Evolutionary conservation across 2,113 vertebrate genomes (phyloP).

Genomic region (Spheniscus mendiculus): DNA sequence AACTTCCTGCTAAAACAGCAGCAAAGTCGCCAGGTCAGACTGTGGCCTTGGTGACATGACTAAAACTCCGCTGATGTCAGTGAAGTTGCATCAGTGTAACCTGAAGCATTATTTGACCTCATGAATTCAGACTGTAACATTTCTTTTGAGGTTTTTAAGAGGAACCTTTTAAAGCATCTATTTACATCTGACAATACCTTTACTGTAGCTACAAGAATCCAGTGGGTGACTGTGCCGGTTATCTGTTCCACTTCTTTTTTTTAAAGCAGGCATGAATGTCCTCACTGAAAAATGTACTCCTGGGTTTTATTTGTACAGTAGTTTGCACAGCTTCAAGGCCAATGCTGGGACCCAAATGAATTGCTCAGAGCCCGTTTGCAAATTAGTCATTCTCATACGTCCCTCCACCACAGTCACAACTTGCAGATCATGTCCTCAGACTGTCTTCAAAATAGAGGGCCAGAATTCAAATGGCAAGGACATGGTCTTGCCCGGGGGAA

Average conservation of each 20-base stretch:
- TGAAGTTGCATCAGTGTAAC: neutral
- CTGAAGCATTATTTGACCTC: neutral
- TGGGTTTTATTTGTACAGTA: neutral
- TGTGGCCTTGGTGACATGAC: neutral
- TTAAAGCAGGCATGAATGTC: neutral
- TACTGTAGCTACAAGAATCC: neutral
- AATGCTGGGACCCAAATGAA: constrained; percentile 9
- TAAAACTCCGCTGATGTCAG: neutral
- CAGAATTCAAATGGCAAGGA: constrained; percentile 1
- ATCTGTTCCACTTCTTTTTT: neutral
- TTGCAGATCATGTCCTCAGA: neutral
- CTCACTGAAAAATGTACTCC: neutral
- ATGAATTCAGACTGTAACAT: neutral
- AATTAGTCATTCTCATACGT: neutral
- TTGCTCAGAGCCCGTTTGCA: constrained; percentile 6
- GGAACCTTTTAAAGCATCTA: neutral
- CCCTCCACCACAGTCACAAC: neutral
- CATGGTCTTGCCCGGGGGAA: neutral
- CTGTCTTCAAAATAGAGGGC: neutral
- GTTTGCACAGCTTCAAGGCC: neutral
- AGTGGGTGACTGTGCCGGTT: neutral
- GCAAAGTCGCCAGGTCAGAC: neutral
- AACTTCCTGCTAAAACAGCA: neutral
- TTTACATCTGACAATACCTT: neutral
- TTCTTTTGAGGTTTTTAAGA: neutral